phyloP scores from a whole-genome alignment of 2,888 invertebrate genomes.

The Shargacucullia verbasci region DNA sequence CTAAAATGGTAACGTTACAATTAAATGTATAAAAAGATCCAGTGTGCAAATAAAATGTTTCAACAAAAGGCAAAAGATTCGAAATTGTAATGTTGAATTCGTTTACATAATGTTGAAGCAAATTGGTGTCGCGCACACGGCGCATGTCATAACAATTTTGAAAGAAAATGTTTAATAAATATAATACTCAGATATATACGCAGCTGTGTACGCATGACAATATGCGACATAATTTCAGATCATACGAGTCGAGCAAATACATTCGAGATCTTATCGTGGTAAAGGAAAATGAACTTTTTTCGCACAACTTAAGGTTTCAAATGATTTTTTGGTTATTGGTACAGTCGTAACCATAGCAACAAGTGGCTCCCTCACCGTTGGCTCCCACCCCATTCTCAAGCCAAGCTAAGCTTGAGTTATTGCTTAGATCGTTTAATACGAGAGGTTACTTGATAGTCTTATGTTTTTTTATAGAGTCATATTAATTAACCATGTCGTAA shows the following conservation, averaged over 20 bases:
- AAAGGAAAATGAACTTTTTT: slow-evolving; percentile 39
- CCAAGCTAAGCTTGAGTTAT: slow-evolving; percentile 74
- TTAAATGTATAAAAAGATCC: neutral
- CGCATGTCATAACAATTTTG: slow-evolving; percentile 12
- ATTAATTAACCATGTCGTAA: slow-evolving; percentile 18
- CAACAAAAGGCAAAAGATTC: neutral
- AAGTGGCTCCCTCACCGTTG: slow-evolving; percentile 69
- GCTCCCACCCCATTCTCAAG: slow-evolving; percentile 61
- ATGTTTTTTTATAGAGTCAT: slow-evolving; percentile 26
- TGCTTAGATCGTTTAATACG: slow-evolving; percentile 69
- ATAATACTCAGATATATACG: slow-evolving; percentile 31
- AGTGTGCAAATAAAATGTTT: neutral
- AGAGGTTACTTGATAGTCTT: slow-evolving; percentile 57
- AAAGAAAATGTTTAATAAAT: slow-evolving; percentile 32
- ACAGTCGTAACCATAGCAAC: slow-evolving; percentile 77
- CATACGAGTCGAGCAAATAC: slow-evolving; percentile 54
- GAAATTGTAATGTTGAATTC: neutral
- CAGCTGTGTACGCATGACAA: slow-evolving; percentile 56
- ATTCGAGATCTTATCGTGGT: slow-evolving; percentile 17
- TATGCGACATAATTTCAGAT: slow-evolving; percentile 62
- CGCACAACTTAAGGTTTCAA: slow-evolving; percentile 26
- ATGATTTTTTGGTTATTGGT: slow-evolving; percentile 51
- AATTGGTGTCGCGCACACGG: slow-evolving; percentile 10
- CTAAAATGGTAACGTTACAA: neutral
- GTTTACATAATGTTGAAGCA: slow-evolving; percentile 11